Conservation (phyloP, 2,888 invertebrate species). For the Asteroscopus sphinx region DNA sequence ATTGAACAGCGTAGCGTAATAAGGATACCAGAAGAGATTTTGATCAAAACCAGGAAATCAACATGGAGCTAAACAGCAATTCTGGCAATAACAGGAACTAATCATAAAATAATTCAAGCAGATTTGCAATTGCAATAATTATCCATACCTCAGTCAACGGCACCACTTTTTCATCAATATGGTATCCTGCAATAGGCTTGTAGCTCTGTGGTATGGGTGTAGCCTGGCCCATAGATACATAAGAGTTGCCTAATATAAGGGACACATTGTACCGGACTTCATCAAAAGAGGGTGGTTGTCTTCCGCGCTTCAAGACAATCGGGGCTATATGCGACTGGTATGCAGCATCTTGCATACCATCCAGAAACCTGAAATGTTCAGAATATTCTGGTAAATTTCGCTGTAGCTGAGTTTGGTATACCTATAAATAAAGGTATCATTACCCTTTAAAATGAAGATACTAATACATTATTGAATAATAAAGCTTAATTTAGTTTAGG, state of each 20-base stretch:
- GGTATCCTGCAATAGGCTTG: slow-evolving; percentile 74
- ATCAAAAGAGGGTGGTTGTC: slow-evolving; percentile 60
- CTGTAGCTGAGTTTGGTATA: no score
- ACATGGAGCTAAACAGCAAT: no score
- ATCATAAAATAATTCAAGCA: no score
- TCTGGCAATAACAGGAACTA: no score
- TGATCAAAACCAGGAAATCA: no score
- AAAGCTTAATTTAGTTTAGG: no score
- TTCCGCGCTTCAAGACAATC: slow-evolving; percentile 63
- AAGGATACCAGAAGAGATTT: no score
- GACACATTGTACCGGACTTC: slow-evolving; percentile 71
- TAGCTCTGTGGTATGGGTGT: slow-evolving; percentile 70
- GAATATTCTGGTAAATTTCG: not conserved
- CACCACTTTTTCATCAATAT: slow-evolving; percentile 66
- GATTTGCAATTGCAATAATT: not conserved
- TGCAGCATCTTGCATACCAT: slow-evolving; percentile 15
- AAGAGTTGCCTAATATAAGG: slow-evolving; percentile 72
- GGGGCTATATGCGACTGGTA: slow-evolving; percentile 59
- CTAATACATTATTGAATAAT: no score
- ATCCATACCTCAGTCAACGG: slow-evolving; percentile 69
- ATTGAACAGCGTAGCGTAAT: no score
- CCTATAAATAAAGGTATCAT: no score
- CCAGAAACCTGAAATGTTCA: slow-evolving; percentile 16
- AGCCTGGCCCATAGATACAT: slow-evolving; percentile 66
- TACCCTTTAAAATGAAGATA: no score